Percentiles rank a stretch among this genome's conserved stretches.
Evolutionary conservation across 2,113 vertebrate species (phyloP).

Genomic region (Vidua chalybeata): DNA sequence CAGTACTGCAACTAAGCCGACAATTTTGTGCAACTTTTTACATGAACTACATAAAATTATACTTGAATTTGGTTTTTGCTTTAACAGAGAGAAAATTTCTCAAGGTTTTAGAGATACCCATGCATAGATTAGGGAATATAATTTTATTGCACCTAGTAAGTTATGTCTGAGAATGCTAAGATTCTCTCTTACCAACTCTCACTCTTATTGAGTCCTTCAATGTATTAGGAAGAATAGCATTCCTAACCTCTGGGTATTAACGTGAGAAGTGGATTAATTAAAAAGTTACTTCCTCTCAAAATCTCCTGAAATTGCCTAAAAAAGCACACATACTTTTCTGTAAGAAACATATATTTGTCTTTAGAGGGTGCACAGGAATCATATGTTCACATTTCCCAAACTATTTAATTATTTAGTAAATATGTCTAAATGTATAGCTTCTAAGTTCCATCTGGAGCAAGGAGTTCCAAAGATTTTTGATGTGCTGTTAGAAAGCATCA

Average conservation of each 20-base stretch:
- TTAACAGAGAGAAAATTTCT: background rate
- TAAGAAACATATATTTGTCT: background rate
- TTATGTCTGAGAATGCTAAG: background rate
- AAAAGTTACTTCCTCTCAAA: background rate
- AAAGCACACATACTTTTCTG: fast-evolving
- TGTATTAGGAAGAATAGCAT: background rate
- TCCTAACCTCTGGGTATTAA: background rate
- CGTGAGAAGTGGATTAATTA: background rate
- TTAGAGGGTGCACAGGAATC: background rate
- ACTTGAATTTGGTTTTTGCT: background rate
- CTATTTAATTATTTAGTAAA: background rate
- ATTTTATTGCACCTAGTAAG: background rate
- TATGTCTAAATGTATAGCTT: background rate
- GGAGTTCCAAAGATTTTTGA: background rate
- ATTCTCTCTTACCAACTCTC: background rate
- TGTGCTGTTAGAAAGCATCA: background rate
- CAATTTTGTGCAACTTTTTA: background rate
- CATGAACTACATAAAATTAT: background rate
- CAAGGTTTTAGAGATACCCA: background rate
- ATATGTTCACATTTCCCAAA: background rate
- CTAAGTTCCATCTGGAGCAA: background rate
- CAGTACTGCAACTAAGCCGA: background rate
- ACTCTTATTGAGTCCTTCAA: background rate
- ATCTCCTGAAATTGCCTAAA: background rate
- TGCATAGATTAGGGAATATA: background rate